Evolutionary conservation across 2,113 vertebrate genomes (phyloP).

Genomic region (Tachuris rubrigastra): DNA sequence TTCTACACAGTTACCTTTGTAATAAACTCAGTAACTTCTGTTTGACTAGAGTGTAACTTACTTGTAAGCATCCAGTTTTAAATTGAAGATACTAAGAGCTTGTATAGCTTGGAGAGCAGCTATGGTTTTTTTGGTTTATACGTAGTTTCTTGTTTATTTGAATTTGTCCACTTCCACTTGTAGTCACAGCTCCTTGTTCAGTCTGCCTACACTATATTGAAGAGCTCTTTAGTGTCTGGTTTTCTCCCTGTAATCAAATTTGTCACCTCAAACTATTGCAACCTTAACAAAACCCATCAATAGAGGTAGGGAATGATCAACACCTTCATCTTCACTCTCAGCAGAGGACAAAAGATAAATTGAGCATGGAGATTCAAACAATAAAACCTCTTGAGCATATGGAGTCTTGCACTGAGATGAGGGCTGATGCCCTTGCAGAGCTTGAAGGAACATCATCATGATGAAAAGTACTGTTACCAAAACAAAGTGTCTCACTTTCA

Average conservation of each 20-base stretch:
- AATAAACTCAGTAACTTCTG: neutral
- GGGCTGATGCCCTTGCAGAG: neutral
- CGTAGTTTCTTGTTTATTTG: neutral
- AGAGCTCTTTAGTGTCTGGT: neutral
- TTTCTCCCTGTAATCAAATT: neutral
- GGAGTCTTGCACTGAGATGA: neutral
- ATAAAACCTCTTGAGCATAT: neutral
- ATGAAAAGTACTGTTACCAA: neutral
- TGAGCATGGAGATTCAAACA: neutral
- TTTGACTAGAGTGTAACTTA: neutral
- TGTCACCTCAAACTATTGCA: neutral
- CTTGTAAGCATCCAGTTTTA: neutral
- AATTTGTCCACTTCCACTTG: neutral
- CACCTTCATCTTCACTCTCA: neutral
- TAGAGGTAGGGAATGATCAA: neutral
- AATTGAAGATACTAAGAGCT: neutral
- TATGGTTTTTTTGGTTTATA: neutral
- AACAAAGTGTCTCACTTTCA: neutral
- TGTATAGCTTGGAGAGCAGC: neutral
- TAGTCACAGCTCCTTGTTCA: neutral
- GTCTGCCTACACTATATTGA: neutral
- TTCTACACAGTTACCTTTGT: neutral
- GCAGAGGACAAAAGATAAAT: neutral
- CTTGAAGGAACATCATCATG: neutral
- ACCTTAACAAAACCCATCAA: neutral